These are phyloP conservation scores for Ranitomeya imitator DNA, from an alignment of 2,113 vertebrate species.

Conservation along the genomic window DNA sequence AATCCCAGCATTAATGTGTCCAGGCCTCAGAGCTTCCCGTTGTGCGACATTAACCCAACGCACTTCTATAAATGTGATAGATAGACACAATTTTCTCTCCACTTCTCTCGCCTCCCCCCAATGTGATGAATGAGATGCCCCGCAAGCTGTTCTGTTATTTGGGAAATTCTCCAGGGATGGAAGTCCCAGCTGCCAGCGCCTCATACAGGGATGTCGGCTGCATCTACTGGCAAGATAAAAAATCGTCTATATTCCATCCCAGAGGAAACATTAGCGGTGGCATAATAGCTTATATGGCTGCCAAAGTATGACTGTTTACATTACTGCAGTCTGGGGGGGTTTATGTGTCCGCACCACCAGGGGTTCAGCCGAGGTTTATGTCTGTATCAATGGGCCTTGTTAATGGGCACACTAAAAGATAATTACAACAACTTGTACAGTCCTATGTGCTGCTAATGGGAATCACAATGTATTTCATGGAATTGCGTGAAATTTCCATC, in stretches of 20 bases:
- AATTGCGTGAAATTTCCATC: neutral
- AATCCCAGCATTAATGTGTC: neutral
- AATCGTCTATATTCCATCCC: neutral
- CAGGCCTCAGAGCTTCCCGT: conserved; percentile 15
- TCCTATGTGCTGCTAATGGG: neutral
- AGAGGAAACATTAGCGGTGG: conserved; percentile 15
- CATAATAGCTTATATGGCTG: conserved; percentile 11
- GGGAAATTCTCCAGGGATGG: conserved; percentile 18
- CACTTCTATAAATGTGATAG: conserved; percentile 15
- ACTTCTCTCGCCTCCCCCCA: neutral
- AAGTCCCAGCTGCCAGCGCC: conserved; percentile 25
- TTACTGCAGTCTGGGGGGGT: conserved; percentile 7
- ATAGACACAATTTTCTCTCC: conserved; percentile 25
- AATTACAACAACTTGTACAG: neutral
- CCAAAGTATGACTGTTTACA: conserved; percentile 22
- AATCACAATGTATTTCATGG: neutral
- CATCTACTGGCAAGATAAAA: conserved; percentile 31
- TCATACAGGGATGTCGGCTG: neutral
- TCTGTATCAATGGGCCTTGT: conserved; percentile 9
- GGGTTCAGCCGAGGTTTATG: neutral
- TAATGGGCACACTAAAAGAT: conserved; percentile 15
- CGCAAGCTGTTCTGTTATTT: conserved; percentile 31
- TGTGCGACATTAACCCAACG: conserved; percentile 19
- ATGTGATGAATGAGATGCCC: conserved; percentile 22
- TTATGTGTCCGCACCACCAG: neutral